phyloP scores from a whole-genome alignment of 2,888 invertebrate genomes.

The Machimus atricapillus region DNA sequence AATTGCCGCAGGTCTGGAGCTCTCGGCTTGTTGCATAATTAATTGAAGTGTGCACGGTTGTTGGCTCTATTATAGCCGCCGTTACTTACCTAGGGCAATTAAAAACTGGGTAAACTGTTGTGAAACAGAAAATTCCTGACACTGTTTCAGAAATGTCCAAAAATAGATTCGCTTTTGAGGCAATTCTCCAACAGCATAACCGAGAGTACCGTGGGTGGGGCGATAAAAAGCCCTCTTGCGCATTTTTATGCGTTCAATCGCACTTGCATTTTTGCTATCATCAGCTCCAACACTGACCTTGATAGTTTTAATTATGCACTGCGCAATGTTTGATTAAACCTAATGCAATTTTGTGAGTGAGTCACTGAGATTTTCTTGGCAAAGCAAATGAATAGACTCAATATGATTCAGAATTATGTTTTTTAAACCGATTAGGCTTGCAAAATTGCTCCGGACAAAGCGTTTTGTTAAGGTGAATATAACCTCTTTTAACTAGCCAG shows the following conservation, averaged over 20 bases:
- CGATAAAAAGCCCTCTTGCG: background rate
- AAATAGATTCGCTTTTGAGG: background rate
- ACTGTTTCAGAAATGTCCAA: background rate
- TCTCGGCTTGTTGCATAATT: background rate
- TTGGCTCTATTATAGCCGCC: background rate
- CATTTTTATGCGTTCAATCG: background rate
- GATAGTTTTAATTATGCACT: background rate
- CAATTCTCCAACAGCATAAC: background rate
- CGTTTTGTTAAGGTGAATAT: background rate
- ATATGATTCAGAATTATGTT: background rate
- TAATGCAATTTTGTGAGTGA: background rate
- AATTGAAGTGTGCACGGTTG: background rate
- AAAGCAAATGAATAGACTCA: background rate
- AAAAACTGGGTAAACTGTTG: background rate
- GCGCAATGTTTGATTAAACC: background rate
- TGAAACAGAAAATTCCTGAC: background rate
- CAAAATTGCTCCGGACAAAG: background rate
- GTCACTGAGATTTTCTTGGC: background rate
- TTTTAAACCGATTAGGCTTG: background rate
- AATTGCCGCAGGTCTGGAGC: background rate
- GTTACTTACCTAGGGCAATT: slow-evolving; percentile 10
- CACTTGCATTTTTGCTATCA: background rate
- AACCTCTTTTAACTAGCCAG: background rate
- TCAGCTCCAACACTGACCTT: background rate
- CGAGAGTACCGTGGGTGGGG: background rate